Conservation (phyloP, 2,113 vertebrate genomes). For the Heterotilapia buettikoferi region DNA sequence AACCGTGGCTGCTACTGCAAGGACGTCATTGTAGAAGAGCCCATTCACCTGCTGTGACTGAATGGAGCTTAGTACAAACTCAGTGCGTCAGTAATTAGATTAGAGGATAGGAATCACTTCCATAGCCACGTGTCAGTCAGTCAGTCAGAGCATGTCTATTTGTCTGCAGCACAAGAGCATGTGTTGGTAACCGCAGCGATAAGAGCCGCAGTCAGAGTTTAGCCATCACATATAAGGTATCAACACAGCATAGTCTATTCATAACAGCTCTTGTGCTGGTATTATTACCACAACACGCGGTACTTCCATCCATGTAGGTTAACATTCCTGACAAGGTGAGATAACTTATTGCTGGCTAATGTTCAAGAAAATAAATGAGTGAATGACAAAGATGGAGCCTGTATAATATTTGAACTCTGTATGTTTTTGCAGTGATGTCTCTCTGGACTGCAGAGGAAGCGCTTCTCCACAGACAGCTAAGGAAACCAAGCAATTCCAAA, state of each 20-base stretch:
- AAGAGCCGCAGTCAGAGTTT: not conserved
- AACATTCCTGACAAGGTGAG: constrained; percentile 39
- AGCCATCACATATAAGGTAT: constrained; percentile 33
- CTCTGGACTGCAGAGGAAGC: not conserved
- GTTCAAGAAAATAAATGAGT: not conserved
- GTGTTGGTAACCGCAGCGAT: constrained; percentile 4
- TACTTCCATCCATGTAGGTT: not conserved
- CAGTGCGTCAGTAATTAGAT: constrained; percentile 57
- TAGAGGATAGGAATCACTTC: constrained; percentile 50
- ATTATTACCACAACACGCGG: not conserved
- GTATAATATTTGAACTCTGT: constrained; percentile 28
- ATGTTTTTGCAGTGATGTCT: not conserved
- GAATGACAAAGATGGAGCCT: constrained; percentile 13
- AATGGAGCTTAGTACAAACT: constrained; percentile 35
- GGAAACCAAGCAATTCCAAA: not conserved
- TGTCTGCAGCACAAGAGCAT: not conserved
- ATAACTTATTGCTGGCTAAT: not conserved
- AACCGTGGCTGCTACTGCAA: not conserved
- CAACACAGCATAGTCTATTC: constrained; percentile 23
- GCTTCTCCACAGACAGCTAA: not conserved
- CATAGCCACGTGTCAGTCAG: constrained; percentile 2
- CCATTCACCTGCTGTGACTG: constrained; percentile 27
- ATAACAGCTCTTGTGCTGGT: constrained; percentile 5
- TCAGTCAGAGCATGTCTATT: not conserved
- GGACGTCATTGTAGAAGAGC: constrained; percentile 27